Evolutionary conservation across 92 coral and sea anemone genomes (phyloP), one percentile per base, ranked within the genome.

Genomic region (Metridium senile): DNA sequence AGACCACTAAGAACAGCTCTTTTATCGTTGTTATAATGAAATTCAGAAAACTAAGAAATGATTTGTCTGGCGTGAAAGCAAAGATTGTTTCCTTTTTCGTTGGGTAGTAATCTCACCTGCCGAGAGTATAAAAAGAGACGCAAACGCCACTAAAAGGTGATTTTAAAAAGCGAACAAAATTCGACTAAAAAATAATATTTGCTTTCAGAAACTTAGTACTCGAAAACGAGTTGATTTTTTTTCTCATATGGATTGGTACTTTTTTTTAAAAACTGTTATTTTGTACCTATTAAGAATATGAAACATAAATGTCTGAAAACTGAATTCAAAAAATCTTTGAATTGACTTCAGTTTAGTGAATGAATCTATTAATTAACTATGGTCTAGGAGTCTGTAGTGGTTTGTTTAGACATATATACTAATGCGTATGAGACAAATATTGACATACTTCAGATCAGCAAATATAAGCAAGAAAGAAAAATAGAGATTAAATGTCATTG

Each of bases 1-100:
- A 3, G 28, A 23, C 27, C 53, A 57, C n/a, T 73, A 1, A 73
- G 53, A 73, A 56, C 79, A 59, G 51, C 1, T 53, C 69, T 74
- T 74, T 59, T 33, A 33, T 11, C 65, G 31, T 21, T 1, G 21
- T 21, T 58, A 58, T n/a, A n/a, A 58, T 58, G 65, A 58, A 21
- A 58, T 58, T 58, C 65, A 58, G 17, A 58, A 54, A 58, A 7
- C 7, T 45, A 16, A 45, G 26, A 26, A 21, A 1, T 21, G 9
- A 21, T 31, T 4, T 9, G 65, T 9, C 65, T 58, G 23, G 4
- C 23, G 9, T 3, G n/a, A 54, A 54, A 54, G 61, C 61, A 54
- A 54, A 54, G 9, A 54, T 4, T 9, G 4, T n/a, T 22, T 54
- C 51, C 51, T 45, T 45, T 45, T 7, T 16, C 16, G 51, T 16